Evolutionary conservation across 2,113 vertebrate species (phyloP).

Genomic region (Todiramphus chloris): DNA sequence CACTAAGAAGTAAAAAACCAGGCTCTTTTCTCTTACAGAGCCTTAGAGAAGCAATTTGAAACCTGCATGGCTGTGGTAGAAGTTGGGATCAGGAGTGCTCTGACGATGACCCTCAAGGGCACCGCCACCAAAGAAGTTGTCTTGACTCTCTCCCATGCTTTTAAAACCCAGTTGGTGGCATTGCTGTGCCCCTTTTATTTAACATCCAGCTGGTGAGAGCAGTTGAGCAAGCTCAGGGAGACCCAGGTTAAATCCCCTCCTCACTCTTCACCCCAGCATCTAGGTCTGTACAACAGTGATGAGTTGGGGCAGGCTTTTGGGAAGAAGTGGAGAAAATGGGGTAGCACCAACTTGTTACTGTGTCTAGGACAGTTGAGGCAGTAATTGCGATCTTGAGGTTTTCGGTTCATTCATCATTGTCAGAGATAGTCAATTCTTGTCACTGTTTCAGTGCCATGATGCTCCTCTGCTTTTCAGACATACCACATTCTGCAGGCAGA

Average conservation of each 20-base stretch:
- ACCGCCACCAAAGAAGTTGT: not conserved
- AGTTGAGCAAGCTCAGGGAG: not conserved
- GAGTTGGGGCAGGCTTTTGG: not conserved
- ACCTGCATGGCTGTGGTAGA: accelerated
- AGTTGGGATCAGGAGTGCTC: not conserved
- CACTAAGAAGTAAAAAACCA: too few relatives aligned
- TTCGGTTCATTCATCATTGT: not conserved
- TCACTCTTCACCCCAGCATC: not conserved
- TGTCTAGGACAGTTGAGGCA: not conserved
- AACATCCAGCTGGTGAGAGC: not conserved
- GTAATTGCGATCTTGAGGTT: not conserved
- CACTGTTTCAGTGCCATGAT: not conserved
- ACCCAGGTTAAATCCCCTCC: not conserved
- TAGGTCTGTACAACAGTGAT: not conserved
- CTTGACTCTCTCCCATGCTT: not conserved
- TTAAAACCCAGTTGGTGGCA: not conserved
- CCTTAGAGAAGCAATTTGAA: not conserved
- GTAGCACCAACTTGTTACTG: not conserved
- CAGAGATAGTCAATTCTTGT: not conserved
- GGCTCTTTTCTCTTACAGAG: not conserved
- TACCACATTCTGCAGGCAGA: not conserved
- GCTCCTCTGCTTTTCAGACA: not conserved
- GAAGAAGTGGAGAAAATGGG: not conserved
- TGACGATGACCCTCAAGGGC: not conserved
- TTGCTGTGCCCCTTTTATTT: not conserved